A percentile compares a stretch with the other conserved stretches of the same genome.
phyloP scores from a whole-genome alignment of 2,113 vertebrate genomes.

The Hymenochirus boettgeri region DNA sequence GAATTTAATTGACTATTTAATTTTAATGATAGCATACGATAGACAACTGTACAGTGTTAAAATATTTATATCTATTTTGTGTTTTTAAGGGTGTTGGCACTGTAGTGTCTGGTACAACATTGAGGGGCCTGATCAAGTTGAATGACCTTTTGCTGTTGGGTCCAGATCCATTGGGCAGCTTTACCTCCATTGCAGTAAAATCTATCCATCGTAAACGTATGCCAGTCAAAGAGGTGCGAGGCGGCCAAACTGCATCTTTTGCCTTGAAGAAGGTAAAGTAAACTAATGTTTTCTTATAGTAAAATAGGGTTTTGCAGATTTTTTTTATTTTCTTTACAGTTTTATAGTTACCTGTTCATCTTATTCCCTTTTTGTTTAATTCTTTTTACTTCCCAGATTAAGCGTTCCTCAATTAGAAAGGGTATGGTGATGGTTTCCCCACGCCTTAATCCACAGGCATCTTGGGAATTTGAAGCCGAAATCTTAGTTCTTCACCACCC shows the following conservation, averaged over 20 bases:
- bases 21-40: too few relatives aligned
- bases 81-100: conserved; percentile 87
- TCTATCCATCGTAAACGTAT: conserved; percentile 97
- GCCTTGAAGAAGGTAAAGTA: conserved; percentile 87
- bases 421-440: conserved; percentile 98
- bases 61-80: too few relatives aligned
- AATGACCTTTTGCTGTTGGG: conserved; percentile 92
- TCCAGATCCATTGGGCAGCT: conserved; percentile 91
- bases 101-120: conserved; percentile 91
- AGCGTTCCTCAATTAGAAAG: conserved; percentile 93
- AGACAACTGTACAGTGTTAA: too few relatives aligned
- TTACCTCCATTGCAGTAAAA: conserved; percentile 91
- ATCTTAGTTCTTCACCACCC: conserved; percentile 95
- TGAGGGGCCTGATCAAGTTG: conserved; percentile 89
- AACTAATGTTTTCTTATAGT: too few relatives aligned
- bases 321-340: too few relatives aligned
- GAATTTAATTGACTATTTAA: conserved; percentile 7
- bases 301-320: too few relatives aligned
- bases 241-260: conserved; percentile 96
- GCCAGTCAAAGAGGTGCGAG: conserved; percentile 94
- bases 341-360: too few relatives aligned
- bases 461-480: conserved; percentile 97
- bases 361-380: neutral
- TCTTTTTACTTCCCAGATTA: conserved; percentile 71
- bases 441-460: conserved; percentile 87